These are phyloP conservation scores for Porites rus DNA, from an alignment of 92 coral and sea anemone genomes.

Conservation along the genomic window DNA sequence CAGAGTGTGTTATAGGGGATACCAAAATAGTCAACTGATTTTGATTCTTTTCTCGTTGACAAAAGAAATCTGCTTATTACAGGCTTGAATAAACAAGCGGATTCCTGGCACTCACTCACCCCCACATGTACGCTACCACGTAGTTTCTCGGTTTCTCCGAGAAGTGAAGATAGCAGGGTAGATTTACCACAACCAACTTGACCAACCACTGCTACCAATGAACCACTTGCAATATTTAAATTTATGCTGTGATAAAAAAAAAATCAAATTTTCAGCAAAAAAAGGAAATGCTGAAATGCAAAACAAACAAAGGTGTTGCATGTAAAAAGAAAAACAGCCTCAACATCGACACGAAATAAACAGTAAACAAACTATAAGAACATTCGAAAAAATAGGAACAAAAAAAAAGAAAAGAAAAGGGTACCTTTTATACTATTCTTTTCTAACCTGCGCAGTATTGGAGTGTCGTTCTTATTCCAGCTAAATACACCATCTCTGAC, in stretches of 20 bases:
- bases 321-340: background rate
- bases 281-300: background rate
- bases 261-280: background rate
- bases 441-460: constrained; percentile 77
- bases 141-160: constrained; percentile 91
- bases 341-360: background rate
- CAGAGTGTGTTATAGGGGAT: too few species aligned
- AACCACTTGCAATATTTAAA: constrained; percentile 77
- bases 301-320: background rate
- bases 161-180: constrained; percentile 86
- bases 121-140: constrained; percentile 73
- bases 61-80: too few species aligned
- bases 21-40: too few species aligned
- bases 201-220: constrained; percentile 93
- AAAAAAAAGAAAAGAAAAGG: too few species aligned
- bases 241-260: constrained; percentile 64
- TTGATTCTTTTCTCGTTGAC: too few species aligned
- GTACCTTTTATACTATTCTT: too few species aligned
- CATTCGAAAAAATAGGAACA: background rate
- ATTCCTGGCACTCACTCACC: constrained; percentile 41
- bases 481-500: constrained; percentile 86
- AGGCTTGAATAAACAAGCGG: background rate
- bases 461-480: constrained; percentile 78
- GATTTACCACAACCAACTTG: constrained; percentile 98
- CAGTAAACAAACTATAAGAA: background rate